These are phyloP conservation scores for Thripadectes ignobilis DNA, from an alignment of 2,797 vertebrate genomes.

Conservation along the genomic window DNA sequence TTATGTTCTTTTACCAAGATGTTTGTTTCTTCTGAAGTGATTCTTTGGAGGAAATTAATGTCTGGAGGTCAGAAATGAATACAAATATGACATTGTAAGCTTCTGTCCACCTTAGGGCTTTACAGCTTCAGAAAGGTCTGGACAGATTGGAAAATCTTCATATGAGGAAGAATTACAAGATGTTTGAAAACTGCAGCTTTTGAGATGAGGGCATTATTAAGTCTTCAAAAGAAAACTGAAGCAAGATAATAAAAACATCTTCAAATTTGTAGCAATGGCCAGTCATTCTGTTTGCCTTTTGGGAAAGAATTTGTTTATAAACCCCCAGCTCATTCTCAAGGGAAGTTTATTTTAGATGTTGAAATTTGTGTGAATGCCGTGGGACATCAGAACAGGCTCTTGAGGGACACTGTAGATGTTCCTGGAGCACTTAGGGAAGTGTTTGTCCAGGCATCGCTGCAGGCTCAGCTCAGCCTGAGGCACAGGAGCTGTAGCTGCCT, in stretches of 20 bases:
- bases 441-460: rapidly evolving
- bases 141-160: background rate
- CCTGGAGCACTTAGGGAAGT: background rate
- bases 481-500: background rate
- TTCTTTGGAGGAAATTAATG: background rate
- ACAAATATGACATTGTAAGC: background rate
- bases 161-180: background rate
- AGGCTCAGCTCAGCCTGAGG: background rate
- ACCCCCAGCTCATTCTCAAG: background rate
- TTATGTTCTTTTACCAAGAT: background rate
- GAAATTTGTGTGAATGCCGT: background rate
- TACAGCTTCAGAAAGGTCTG: background rate
- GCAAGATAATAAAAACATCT: background rate
- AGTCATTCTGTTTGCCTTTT: background rate
- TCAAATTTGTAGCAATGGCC: background rate
- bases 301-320: background rate
- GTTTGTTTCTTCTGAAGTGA: background rate
- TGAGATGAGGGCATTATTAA: background rate
- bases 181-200: background rate
- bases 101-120: background rate
- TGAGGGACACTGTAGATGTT: background rate
- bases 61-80: background rate
- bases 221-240: background rate
- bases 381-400: background rate
- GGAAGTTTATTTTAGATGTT: background rate